phyloP scores from a whole-genome alignment of 2,888 invertebrate genomes.

The Macrosiphum euphorbiae region DNA sequence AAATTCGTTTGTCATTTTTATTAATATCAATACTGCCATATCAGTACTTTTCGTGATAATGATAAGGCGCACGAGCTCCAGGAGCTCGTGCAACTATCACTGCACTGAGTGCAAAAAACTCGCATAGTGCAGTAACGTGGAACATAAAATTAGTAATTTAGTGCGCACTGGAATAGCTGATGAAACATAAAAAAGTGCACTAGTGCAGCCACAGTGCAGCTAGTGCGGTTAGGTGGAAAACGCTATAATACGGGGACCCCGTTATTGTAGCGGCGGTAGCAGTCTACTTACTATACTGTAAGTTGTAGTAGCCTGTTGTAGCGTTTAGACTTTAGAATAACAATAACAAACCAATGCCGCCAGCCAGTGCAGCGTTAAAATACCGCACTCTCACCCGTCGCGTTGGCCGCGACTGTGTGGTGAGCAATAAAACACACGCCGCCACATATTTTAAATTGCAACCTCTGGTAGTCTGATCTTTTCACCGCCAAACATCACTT shows the following conservation, averaged over 20 bases:
- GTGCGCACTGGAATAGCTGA: no score
- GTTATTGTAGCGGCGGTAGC: constrained; percentile 26
- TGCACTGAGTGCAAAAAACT: no score
- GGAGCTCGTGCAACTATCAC: no score
- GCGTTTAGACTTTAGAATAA: constrained; percentile 25
- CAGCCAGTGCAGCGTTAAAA: constrained; percentile 19
- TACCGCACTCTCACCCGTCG: neutral
- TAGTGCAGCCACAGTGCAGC: no score
- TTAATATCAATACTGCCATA: no score
- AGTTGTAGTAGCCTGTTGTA: neutral
- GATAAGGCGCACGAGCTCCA: no score
- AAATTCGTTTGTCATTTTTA: no score
- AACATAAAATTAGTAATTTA: no score
- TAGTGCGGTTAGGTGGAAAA: no score
- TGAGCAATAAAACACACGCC: neutral
- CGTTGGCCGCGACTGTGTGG: neutral
- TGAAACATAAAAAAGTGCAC: no score
- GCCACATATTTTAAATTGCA: neutral
- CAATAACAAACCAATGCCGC: constrained; percentile 47
- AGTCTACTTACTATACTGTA: neutral
- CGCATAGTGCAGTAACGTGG: no score
- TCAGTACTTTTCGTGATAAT: no score
- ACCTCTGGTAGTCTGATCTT: neutral
- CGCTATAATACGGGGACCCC: constrained; percentile 44
- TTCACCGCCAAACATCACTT: neutral